Percentiles rank a stretch among this genome's conserved stretches.
phyloP scores from a whole-genome alignment of 1,140 invertebrate species.

The Pseudachorutes palmiensis region DNA sequence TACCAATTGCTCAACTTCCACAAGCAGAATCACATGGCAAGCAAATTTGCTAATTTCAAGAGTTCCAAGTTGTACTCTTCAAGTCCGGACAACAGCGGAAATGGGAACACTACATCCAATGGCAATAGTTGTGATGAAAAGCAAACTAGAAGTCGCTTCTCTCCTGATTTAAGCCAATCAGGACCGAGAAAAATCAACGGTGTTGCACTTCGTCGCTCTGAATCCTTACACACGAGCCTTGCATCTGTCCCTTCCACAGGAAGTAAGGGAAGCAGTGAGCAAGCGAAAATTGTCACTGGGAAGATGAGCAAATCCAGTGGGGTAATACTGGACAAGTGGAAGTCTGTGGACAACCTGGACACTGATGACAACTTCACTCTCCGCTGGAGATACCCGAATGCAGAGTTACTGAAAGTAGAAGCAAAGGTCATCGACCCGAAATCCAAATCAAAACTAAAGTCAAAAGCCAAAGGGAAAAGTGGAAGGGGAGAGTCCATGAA shows the following conservation, averaged over 20 bases:
- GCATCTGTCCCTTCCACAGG: conserved; percentile 17
- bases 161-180: not conserved
- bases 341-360: conserved; percentile 32
- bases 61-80: conserved; percentile 33
- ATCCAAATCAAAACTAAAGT: conserved; percentile 26
- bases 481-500: conserved; percentile 9
- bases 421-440: conserved; percentile 25
- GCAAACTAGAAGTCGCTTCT: not conserved
- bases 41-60: conserved; percentile 37
- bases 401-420: not conserved
- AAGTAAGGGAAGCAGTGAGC: not conserved
- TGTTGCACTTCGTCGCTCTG: conserved; percentile 25
- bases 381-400: conserved; percentile 30
- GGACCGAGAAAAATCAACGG: conserved; percentile 10
- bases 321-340: conserved; percentile 21
- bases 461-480: conserved; percentile 19
- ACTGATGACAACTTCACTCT: conserved; percentile 33
- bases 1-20: conserved; percentile 27
- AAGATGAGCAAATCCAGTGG: not conserved
- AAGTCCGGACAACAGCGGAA: conserved; percentile 24
- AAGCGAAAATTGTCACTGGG: not conserved
- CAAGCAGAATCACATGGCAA: conserved; percentile 35
- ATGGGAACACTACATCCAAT: not conserved
- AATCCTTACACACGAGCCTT: conserved; percentile 32
- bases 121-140: not conserved